These are phyloP conservation scores for Prionailurus bengalensis DNA, from an alignment of 2,113 vertebrate genomes.

Conservation along the genomic window DNA sequence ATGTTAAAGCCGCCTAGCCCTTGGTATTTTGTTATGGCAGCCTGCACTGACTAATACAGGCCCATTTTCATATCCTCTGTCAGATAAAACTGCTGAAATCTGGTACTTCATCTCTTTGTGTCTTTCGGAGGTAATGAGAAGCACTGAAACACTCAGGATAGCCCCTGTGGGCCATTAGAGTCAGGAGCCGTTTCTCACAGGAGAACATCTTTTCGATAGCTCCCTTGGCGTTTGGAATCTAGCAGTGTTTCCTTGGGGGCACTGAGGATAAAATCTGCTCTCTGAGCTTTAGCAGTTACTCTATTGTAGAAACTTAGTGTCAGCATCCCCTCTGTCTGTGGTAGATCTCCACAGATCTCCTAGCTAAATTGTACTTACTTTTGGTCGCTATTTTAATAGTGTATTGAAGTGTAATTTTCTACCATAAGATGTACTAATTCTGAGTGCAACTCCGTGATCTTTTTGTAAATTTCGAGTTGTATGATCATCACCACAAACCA, in stretches of 20 bases:
- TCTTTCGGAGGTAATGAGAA: background rate
- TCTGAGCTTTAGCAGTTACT: background rate
- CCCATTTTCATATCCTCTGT: conserved; percentile 22
- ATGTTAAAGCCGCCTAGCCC: background rate
- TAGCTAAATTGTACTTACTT: background rate
- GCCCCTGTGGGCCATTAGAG: background rate
- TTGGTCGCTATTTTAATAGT: conserved; percentile 1
- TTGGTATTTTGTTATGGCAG: background rate
- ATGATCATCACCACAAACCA: background rate
- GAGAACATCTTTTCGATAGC: background rate
- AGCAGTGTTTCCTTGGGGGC: background rate
- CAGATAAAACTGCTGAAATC: background rate
- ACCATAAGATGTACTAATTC: background rate
- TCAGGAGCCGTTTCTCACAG: background rate
- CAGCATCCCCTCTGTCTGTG: background rate
- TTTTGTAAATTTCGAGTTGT: conserved; percentile 27
- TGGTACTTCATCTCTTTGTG: background rate
- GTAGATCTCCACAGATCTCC: background rate
- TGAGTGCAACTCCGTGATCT: background rate
- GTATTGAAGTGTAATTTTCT: conserved; percentile 30
- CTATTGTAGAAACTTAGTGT: background rate
- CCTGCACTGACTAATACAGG: background rate
- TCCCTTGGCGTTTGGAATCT: background rate
- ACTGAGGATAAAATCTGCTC: background rate
- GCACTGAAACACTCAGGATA: background rate